Base-by-base conservation (phyloP, 2,113 vertebrate genomes). In the Piliocolobus tephrosceles region DNA sequence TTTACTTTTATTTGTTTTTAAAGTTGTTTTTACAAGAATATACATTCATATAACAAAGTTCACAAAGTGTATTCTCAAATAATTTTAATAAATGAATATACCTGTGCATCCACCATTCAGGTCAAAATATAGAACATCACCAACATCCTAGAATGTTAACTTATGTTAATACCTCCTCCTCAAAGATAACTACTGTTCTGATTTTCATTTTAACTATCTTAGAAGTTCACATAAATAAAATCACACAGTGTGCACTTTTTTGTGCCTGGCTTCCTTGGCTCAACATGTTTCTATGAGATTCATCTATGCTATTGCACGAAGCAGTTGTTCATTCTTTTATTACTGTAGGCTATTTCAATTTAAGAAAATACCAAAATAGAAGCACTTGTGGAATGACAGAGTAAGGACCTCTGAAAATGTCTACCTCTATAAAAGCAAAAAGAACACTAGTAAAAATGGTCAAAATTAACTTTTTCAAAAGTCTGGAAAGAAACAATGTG, bases 21-120 rank as follows among this genome's bases (percentile, higher is more conserved):
- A 96, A 57, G 27, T 22, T 68, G 35, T 70, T 75, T 94, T 81
- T 85, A 85, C 6, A 55, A 80, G 52, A 64, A 22, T 32, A 92
- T 79, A 90, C 3, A 66, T 43, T 90, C 81, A 93, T 88, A 96
- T 17, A 85, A 61, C 70, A 84, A 96, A 88, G 25, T 94, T 91
- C 9, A 85, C 64, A 85, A 93, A 80, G 58, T 84, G 1, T 80
- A 76, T 84, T 94, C 50, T 93, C 22, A 88, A 88, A 68, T 47
- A 88, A 94, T 89, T 88, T 91, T 81, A 61, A 64, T n/a, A 61
- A 92, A 52, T 80, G 58, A 93, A 58, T 82, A 80, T 9, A 90
- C 7, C 17, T 45, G 0, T 58, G 47, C 58, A 94, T 55, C 10
- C 10, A 61, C 12, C n/a, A 80, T 52, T 45, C n/a, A 52, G 55